Conservation (phyloP, 2,888 invertebrate genomes). For the Campaea margaritaria region DNA sequence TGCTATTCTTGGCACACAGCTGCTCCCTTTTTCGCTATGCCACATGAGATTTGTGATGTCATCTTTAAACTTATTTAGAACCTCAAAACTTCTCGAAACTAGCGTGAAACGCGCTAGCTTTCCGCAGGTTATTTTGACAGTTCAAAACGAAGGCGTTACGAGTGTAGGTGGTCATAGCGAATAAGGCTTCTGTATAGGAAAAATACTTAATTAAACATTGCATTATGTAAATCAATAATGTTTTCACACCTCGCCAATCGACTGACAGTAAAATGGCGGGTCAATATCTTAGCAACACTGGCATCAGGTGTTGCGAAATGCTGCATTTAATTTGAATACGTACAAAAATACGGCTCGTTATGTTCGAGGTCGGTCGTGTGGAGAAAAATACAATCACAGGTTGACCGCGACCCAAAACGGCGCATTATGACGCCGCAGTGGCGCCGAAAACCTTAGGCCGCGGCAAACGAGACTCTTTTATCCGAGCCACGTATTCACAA, state of each 20-base stretch:
- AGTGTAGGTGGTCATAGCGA: too few relatives aligned
- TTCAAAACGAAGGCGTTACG: too few relatives aligned
- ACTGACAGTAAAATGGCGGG: background rate
- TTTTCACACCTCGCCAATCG: background rate
- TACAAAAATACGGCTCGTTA: constrained; percentile 63
- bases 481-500: background rate
- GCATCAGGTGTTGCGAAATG: constrained; percentile 39
- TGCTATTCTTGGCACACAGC: too few relatives aligned
- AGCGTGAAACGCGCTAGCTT: too few relatives aligned
- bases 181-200: too few relatives aligned
- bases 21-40: too few relatives aligned
- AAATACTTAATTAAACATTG: too few relatives aligned
- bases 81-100: too few relatives aligned
- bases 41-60: too few relatives aligned
- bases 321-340: constrained; percentile 47
- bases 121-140: too few relatives aligned
- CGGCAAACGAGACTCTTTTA: background rate
- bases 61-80: too few relatives aligned
- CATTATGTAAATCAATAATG: background rate
- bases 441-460: constrained; percentile 18
- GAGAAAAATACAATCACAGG: constrained; percentile 62
- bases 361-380: constrained; percentile 57
- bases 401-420: constrained; percentile 68
- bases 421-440: constrained; percentile 32
- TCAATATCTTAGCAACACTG: constrained; percentile 19